Evolutionary conservation across 2,888 invertebrate species (phyloP).

Genomic region (Erebia aethiops): DNA sequence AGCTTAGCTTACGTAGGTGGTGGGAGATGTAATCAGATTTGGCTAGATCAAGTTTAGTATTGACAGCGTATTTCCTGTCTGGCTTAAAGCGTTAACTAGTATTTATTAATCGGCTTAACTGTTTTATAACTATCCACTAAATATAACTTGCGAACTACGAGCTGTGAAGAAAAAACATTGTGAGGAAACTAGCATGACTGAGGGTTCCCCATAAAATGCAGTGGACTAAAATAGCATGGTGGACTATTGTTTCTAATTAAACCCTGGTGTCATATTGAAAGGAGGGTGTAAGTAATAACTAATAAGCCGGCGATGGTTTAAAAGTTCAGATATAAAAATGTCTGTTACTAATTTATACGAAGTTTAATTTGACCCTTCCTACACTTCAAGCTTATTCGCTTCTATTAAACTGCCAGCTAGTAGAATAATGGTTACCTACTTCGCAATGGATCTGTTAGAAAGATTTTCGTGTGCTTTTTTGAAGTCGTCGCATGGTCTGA

Average conservation of each 20-base stretch:
- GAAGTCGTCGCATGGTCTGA: conserved; percentile 25
- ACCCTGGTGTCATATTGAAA: too few species aligned
- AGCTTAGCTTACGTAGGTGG: conserved; percentile 6
- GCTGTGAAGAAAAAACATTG: neutral
- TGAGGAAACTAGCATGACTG: neutral
- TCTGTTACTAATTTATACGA: too few species aligned
- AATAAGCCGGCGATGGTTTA: too few species aligned
- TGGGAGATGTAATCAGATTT: conserved; percentile 7
- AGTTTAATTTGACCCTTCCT: too few species aligned
- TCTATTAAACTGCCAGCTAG: too few species aligned
- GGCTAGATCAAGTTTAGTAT: conserved; percentile 9
- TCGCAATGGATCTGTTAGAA: neutral
- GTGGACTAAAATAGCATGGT: too few species aligned
- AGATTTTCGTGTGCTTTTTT: conserved; percentile 20
- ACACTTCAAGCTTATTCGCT: too few species aligned
- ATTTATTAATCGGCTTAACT: conserved; percentile 8
- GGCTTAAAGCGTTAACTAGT: neutral
- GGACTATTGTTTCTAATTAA: too few species aligned
- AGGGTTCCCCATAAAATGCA: too few species aligned
- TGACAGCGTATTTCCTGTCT: neutral
- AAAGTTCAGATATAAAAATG: too few species aligned
- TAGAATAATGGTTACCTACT: too few species aligned
- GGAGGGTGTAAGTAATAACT: too few species aligned
- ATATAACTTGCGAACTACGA: neutral
- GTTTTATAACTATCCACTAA: neutral